Conservation (phyloP, 2,888 invertebrate genomes). For the Ormyrus thymus region DNA sequence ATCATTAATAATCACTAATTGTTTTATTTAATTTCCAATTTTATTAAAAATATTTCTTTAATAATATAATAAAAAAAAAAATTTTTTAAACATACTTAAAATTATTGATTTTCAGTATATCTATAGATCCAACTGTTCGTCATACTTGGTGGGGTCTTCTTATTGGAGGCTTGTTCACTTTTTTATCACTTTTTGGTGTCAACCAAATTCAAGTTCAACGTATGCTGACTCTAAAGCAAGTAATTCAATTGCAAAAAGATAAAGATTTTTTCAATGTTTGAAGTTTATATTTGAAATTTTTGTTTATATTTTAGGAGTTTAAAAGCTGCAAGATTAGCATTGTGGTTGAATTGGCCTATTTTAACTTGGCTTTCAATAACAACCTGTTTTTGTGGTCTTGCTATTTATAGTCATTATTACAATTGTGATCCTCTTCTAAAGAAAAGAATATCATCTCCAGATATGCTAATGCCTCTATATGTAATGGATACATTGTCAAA, state of each 20-base stretch:
- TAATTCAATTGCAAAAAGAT: slow-evolving; percentile 16
- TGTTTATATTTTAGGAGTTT: slow-evolving; percentile 75
- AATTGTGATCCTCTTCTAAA: slow-evolving; percentile 86
- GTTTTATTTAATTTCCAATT: too few species aligned
- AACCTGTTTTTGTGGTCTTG: slow-evolving; percentile 82
- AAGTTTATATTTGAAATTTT: too few species aligned
- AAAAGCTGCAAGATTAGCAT: slow-evolving; percentile 82
- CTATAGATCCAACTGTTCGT: slow-evolving; percentile 85
- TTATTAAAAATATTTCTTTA: too few species aligned
- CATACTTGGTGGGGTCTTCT: slow-evolving; percentile 89
- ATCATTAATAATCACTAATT: too few species aligned
- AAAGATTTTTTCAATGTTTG: background rate
- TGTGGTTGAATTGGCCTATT: slow-evolving; percentile 90
- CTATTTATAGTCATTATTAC: slow-evolving; percentile 89
- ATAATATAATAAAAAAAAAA: too few species aligned
- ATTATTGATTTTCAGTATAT: slow-evolving; percentile 40
- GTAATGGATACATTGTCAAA: slow-evolving; percentile 85
- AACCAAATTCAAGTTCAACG: slow-evolving; percentile 91
- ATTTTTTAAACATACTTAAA: too few species aligned
- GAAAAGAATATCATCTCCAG: slow-evolving; percentile 80
- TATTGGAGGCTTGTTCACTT: slow-evolving; percentile 89
- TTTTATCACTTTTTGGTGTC: slow-evolving; percentile 88
- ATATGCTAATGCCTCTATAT: slow-evolving; percentile 88
- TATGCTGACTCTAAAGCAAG: slow-evolving; percentile 80
- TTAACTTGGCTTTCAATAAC: slow-evolving; percentile 83